phyloP scores from a whole-genome alignment of 2,113 vertebrate genomes.

The Zosterops borbonicus region DNA sequence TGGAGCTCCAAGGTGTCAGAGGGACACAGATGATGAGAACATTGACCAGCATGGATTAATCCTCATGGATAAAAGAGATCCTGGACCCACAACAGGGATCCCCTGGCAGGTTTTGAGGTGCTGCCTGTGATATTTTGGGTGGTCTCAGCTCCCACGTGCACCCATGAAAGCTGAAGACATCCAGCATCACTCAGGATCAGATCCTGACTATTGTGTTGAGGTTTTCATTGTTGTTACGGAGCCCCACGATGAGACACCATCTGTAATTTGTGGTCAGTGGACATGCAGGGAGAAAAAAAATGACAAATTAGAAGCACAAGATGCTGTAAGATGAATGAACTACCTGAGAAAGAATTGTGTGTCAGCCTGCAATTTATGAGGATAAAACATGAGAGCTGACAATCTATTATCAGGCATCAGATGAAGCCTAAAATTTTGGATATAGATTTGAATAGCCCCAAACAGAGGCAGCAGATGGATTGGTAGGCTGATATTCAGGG shows the following conservation, averaged over 20 bases:
- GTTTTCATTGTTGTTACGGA: constrained; percentile 29
- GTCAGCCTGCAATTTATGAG: constrained; percentile 65
- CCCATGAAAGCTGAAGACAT: background rate
- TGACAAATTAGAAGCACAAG: constrained; percentile 62
- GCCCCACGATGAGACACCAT: constrained; percentile 42
- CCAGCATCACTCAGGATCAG: background rate
- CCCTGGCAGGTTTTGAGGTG: background rate
- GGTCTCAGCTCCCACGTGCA: background rate
- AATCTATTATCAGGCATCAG: constrained; percentile 63
- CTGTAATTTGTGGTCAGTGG: constrained; percentile 58
- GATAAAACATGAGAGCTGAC: constrained; percentile 53
- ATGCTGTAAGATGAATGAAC: constrained; percentile 54
- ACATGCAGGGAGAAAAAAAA: constrained; percentile 33
- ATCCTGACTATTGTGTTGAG: background rate
- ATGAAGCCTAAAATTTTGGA: constrained; percentile 68
- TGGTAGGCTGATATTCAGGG: constrained; percentile 22
- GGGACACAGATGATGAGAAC: background rate
- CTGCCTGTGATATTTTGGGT: background rate
- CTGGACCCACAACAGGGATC: background rate
- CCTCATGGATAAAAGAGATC: background rate
- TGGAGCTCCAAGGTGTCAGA: background rate
- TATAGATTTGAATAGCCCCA: constrained; percentile 58
- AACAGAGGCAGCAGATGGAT: constrained; percentile 27
- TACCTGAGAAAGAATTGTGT: constrained; percentile 47
- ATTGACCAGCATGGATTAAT: background rate